Base-by-base conservation (phyloP, 1,140 invertebrate species). In the Conus betulinus region DNA sequence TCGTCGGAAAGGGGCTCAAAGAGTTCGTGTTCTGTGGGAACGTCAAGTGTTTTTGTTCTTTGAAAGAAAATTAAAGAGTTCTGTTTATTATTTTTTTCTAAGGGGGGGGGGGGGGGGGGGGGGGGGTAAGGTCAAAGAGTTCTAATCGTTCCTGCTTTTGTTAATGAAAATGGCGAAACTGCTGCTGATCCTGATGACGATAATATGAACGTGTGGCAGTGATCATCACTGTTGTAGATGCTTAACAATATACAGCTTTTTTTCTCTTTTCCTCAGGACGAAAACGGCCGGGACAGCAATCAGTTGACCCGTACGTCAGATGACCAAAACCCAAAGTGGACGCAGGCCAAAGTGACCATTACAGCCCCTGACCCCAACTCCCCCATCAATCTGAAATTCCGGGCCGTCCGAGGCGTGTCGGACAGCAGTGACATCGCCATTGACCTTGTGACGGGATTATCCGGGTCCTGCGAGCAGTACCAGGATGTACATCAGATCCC, bases 351-450 rank as follows among this genome's bases (percentile, higher is more conserved):
- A 17, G 7, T 78, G 76, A 78, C 76, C 25, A 51, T 78, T 39
- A 78, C 76, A 0, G 25, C 76, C 27, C 76, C 76, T 78, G 76
- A 78, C 39, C 76, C 76, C 76, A 8, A 51, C 39, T 27, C 76
- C 11, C 27, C 76, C 76, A 17, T 78, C 8, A 7, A 27, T 4
- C 25, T 78, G 6, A 78, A 13, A 10, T 78, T 78, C 76, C 76
- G 76, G 8, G 76, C 25, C n/a, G 39, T 51, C 25, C 7, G 76
- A 51, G 76, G 76, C 8, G 39, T 7, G 5, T 78, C 76, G 4
- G 76, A 13, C 25, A 51, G 8, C 76, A 78, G 76, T 17, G 76
- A 39, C n/a, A 78, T 78, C 76, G 76, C 76, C 76, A 78, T 78
- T 78, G 76, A 78, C 76, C 6, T 17, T 7, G 17, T 78, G 5